Evolutionary conservation across 2,113 vertebrate genomes (phyloP).

Genomic region (Egretta garzetta): DNA sequence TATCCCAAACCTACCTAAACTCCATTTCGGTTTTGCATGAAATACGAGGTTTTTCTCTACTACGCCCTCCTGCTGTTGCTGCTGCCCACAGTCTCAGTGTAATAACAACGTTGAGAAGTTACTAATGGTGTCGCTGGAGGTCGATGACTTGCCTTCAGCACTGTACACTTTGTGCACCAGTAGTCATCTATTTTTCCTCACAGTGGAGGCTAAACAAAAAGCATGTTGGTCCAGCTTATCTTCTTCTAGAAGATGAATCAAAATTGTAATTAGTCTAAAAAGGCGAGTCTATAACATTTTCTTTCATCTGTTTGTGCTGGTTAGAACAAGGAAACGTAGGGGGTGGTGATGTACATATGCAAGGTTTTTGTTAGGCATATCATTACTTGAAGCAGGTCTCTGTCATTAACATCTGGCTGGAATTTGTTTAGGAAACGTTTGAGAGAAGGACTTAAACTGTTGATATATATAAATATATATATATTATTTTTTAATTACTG

Average conservation of each 20-base stretch:
- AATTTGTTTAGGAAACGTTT: conserved; percentile 56
- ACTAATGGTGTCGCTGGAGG: conserved; percentile 66
- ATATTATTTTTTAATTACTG: conserved; percentile 71
- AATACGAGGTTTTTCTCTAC: conserved; percentile 64
- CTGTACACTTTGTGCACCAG: conserved; percentile 56
- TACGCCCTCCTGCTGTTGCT: conserved; percentile 76
- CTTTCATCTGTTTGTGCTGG: conserved; percentile 67
- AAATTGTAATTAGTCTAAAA: conserved; percentile 69
- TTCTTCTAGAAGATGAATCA: conserved; percentile 71
- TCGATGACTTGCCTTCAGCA: conserved; percentile 65
- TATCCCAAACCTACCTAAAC: conserved; percentile 44
- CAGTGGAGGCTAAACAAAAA: conserved; percentile 68
- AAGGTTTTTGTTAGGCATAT: conserved; percentile 71
- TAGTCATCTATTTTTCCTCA: conserved; percentile 65
- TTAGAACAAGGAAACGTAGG: conserved; percentile 50
- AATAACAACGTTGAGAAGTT: conserved; percentile 73
- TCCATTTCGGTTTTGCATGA: conserved; percentile 80
- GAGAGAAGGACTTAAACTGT: conserved; percentile 67
- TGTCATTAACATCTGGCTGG: conserved; percentile 69
- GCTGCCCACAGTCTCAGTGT: conserved; percentile 71
- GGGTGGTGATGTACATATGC: conserved; percentile 76
- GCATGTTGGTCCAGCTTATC: conserved; percentile 59
- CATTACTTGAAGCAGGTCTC: conserved; percentile 70
- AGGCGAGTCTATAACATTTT: conserved; percentile 51
- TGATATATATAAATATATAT: conserved; percentile 60